Percentiles rank a stretch among this genome's conserved stretches.
phyloP scores from a whole-genome alignment of 2,888 invertebrate genomes.

The Pachydiplax longipennis region DNA sequence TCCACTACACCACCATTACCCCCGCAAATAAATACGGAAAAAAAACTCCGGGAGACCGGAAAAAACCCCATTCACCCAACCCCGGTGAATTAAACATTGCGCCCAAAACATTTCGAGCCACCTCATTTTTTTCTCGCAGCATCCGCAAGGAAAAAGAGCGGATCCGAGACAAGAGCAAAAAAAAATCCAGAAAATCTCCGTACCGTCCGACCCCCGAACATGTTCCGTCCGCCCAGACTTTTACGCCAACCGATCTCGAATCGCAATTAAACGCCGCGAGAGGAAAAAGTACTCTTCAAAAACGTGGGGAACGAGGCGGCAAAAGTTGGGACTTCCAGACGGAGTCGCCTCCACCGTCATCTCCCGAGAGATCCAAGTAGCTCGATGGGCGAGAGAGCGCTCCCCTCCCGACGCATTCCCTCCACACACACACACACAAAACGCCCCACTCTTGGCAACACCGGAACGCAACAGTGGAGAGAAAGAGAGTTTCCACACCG shows the following conservation, averaged over 20 bases:
- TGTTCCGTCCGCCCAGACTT: background rate
- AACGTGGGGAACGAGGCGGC: background rate
- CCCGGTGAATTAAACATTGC: too few relatives aligned
- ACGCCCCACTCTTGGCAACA: conserved; percentile 31
- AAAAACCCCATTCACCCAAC: too few relatives aligned
- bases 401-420: background rate
- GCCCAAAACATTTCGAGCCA: background rate
- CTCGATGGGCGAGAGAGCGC: conserved; percentile 21
- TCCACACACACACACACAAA: conserved; percentile 7
- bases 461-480: conserved; percentile 39
- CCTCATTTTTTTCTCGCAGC: background rate
- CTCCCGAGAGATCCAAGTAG: conserved; percentile 37
- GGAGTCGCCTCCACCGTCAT: conserved; percentile 35
- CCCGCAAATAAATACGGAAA: too few relatives aligned
- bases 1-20: too few relatives aligned
- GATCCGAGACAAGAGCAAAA: background rate
- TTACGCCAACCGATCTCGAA: background rate
- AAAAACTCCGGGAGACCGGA: too few relatives aligned
- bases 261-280: background rate
- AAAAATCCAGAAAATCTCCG: background rate
- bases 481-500: conserved; percentile 40
- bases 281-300: background rate
- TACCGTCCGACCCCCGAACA: background rate
- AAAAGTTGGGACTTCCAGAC: conserved; percentile 12
- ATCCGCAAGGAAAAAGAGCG: background rate